Base-by-base conservation (phyloP, 2,888 invertebrate species). In the Apoda limacodes region DNA sequence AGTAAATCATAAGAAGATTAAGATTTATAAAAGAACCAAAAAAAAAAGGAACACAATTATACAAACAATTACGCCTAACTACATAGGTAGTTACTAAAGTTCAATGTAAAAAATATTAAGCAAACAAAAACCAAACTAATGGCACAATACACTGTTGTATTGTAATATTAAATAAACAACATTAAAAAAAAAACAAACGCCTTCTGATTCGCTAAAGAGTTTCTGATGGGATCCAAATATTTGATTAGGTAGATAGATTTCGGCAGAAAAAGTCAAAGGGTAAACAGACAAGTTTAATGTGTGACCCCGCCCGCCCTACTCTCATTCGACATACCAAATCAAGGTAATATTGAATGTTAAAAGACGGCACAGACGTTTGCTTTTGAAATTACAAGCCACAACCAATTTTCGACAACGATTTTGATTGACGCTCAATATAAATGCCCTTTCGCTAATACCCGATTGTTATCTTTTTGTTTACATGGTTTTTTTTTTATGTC, bases 341-440 rank as follows among this genome's bases (percentile, higher is more conserved):
- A 64, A 60, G 54, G 56, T 48, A 61, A 60, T 62, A 59, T 62
- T 57, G 53, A 56, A 50, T 34, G 30, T 36, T n/a, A n/a, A n/a
- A n/a, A 38, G 32, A 42, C 35, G 39, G 41, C 32, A 41, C 43
- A 37, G 37, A 35, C 37, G 35, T 31, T 38, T 32, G 22, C 29
- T 30, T 38, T 48, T n/a, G n/a, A n/a, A n/a, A n/a, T 5, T 6
- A 47, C 45, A 37, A 45, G 32, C 42, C 44, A 46, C 48, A 50
- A 53, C 42, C 42, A 40, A 50, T 46, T 52, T 55, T 50, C 44
- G 54, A 59, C 55, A 53, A 44, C 43, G 39, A 40, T 40, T 59
- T 60, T 71, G 74, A 72, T 70, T 65, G 74, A 71, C 62, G 52
- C 48, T 55, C 64, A 56, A 59, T 62, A 63, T 55, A 39, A 52